phyloP scores from a whole-genome alignment of 2,888 invertebrate species.

The Volucella bombylans region DNA sequence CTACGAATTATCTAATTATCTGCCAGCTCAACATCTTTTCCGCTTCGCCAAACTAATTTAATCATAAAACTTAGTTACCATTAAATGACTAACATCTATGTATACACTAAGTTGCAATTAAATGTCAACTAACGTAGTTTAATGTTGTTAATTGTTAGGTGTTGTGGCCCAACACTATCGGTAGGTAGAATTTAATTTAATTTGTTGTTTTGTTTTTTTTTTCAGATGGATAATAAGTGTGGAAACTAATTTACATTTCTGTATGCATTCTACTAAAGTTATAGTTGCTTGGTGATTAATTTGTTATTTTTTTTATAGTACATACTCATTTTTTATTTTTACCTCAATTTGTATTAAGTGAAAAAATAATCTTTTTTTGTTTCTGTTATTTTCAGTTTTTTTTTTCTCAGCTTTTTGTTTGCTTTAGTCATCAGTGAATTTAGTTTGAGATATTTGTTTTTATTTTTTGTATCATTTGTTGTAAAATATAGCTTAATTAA shows the following conservation, averaged over 20 bases:
- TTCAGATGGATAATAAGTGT: constrained; percentile 53
- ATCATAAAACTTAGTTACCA: too few species aligned
- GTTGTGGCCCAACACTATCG: background rate
- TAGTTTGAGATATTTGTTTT: constrained; percentile 52
- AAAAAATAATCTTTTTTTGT: constrained; percentile 64
- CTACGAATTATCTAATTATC: too few species aligned
- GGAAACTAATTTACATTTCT: constrained; percentile 56
- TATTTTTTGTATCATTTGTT: constrained; percentile 34
- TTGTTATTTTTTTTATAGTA: constrained; percentile 49
- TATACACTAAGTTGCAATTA: too few species aligned
- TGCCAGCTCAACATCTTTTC: too few species aligned
- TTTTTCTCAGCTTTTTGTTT: constrained; percentile 35
- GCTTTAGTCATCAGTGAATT: constrained; percentile 64
- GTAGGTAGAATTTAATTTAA: constrained; percentile 13
- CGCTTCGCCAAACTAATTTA: too few species aligned
- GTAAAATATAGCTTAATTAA: constrained; percentile 68
- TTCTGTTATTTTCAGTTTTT: constrained; percentile 52
- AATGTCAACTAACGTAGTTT: too few species aligned
- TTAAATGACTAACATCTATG: too few species aligned
- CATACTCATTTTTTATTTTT: constrained; percentile 52
- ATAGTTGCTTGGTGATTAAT: constrained; percentile 68
- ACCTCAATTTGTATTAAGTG: constrained; percentile 67
- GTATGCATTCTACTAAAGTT: constrained; percentile 67
- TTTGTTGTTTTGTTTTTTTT: constrained; percentile 7
- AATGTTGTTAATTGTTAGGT: too few species aligned